A percentile compares a stretch with the other conserved stretches of the same genome.
Conservation (phyloP, 2,888 invertebrate genomes). For the Tipula lateralis region DNA sequence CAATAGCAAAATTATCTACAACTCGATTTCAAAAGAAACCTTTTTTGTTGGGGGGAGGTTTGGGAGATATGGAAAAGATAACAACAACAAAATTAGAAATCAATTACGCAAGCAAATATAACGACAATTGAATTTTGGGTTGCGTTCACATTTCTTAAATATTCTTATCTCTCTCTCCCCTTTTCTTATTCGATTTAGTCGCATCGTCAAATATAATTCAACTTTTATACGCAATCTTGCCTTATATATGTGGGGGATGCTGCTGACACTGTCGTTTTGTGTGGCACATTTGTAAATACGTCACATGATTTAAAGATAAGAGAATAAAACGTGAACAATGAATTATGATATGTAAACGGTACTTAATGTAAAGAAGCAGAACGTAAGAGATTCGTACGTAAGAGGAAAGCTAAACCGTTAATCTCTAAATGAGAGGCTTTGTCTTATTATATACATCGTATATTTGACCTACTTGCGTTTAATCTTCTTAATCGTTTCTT, state of each 20-base stretch:
- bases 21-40: background rate
- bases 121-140: background rate
- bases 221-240: background rate
- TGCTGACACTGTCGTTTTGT: background rate
- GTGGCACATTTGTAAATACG: background rate
- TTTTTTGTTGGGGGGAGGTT: background rate
- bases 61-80: too few relatives aligned
- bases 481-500: too few relatives aligned
- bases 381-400: background rate
- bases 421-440: too few relatives aligned
- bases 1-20: background rate
- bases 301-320: background rate
- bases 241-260: background rate
- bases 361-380: background rate
- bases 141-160: background rate
- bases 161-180: background rate
- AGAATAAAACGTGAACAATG: background rate
- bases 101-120: constrained; percentile 11
- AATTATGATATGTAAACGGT: background rate
- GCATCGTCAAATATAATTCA: too few relatives aligned
- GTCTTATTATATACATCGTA: too few relatives aligned
- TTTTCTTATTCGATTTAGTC: background rate
- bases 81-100: background rate
- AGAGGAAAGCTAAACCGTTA: too few relatives aligned
- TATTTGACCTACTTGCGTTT: too few relatives aligned